Evolutionary conservation across 1,140 invertebrate genomes (phyloP), one percentile per base, ranked within the genome.

Genomic region (Hesperophylax magnus): DNA sequence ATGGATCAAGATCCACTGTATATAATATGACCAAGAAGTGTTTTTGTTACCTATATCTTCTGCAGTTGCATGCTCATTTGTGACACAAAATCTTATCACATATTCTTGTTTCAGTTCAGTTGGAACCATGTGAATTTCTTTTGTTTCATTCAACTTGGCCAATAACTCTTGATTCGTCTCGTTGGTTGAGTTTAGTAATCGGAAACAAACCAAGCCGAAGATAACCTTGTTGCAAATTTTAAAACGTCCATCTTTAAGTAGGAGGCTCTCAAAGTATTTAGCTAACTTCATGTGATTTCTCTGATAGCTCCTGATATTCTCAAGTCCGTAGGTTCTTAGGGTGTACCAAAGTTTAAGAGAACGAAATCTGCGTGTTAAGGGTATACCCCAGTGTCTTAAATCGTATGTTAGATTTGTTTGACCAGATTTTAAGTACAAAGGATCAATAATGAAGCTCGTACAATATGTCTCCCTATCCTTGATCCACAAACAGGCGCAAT

Each of bases 401-500:
- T 98, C 97, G 56, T 96, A 95, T 3, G 96, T 93, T 85, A 94
- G 92, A 69, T 94, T 93, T 11, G 93, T 93, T 85, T 94, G 94
- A 67, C 87, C 88, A 31, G 89, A 89, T 82, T 97, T 94, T 2
- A 99, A 90, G 85, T 98, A 98, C 0, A 98, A 87, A 0, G 97
- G 97, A 90, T 98, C 96, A 0, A 99, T 97, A 24, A 96, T 95
- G 65, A 98, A 88, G 0, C 97, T 96, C 53, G 94, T 93, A 8
- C 96, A 98, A 20, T 98, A 88, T 77, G 93, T 93, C 80, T 96
- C 93, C 47, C 94, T 90, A 85, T 97, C 94, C 63, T 92, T 92
- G 0, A 98, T 96, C 97, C 97, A 98, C 85, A 98, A 90, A 58
- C 95, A 94, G 0, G 97, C 97, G 85, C 96, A 97, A 86, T 98